Percentiles rank a stretch among this genome's conserved stretches.
Evolutionary conservation across 2,113 vertebrate genomes (phyloP).

Genomic region (Poeciliopsis occidentalis): DNA sequence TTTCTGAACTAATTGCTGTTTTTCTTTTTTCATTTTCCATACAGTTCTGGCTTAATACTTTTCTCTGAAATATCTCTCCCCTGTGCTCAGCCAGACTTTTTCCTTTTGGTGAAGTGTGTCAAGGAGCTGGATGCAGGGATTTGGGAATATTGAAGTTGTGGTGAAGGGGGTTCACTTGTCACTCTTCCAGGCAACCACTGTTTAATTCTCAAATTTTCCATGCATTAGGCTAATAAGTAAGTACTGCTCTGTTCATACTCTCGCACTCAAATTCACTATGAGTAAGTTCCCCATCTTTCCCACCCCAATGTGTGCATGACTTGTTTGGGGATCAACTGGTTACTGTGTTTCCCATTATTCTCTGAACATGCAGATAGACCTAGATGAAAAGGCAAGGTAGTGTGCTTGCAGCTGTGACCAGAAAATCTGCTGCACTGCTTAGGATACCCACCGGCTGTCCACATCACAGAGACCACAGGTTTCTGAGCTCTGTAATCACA

Average conservation of each 20-base stretch:
- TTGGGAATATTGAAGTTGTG: slow-evolving; percentile 41
- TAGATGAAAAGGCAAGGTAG: slow-evolving; percentile 80
- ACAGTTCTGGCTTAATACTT: slow-evolving; percentile 36
- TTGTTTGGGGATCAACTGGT: slow-evolving; percentile 43
- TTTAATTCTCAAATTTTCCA: slow-evolving; percentile 54
- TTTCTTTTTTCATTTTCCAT: slow-evolving; percentile 41
- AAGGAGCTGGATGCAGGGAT: slow-evolving; percentile 31
- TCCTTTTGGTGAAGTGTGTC: slow-evolving; percentile 45
- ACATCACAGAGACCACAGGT: slow-evolving; percentile 81
- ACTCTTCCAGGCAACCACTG: slow-evolving; percentile 26
- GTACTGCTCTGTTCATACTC: slow-evolving; percentile 2
- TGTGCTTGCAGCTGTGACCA: slow-evolving; percentile 55
- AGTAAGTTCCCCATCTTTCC: not conserved
- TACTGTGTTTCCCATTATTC: slow-evolving; percentile 74
- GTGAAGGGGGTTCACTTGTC: slow-evolving; percentile 22
- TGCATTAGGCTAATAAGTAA: slow-evolving; percentile 39
- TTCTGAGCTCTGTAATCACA: slow-evolving; percentile 79
- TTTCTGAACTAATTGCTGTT: slow-evolving; percentile 39
- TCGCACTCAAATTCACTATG: slow-evolving; percentile 15
- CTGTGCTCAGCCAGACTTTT: slow-evolving; percentile 36
- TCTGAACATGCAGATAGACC: slow-evolving; percentile 63
- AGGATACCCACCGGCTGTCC: slow-evolving; percentile 72
- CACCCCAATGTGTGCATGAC: slow-evolving; percentile 4
- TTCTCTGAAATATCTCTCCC: slow-evolving; percentile 39
- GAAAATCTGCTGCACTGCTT: slow-evolving; percentile 79